Evolutionary conservation across 2,888 invertebrate genomes (phyloP).

Genomic region (Congeria kusceri): DNA sequence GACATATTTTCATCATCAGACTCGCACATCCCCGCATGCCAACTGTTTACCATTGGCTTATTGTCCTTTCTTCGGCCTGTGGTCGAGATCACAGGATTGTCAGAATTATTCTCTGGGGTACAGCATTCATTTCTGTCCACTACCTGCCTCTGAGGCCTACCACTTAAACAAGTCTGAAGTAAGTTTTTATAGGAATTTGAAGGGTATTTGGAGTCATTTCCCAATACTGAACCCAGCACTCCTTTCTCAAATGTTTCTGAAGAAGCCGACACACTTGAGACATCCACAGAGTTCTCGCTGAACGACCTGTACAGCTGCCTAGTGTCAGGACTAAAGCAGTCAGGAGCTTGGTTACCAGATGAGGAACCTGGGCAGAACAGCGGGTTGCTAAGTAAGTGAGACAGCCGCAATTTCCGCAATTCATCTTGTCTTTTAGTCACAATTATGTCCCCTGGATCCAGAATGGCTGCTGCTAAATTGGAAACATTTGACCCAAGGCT

Average conservation of each 20-base stretch:
- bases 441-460: conserved; percentile 54
- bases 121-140: not conserved
- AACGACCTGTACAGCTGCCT: conserved; percentile 24
- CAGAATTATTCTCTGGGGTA: not conserved
- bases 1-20: conserved; percentile 50
- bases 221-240: conserved; percentile 44
- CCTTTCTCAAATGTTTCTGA: conserved; percentile 65
- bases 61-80: not conserved
- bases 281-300: conserved; percentile 59
- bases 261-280: conserved; percentile 75
- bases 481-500: conserved; percentile 17
- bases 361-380: not conserved
- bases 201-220: conserved; percentile 74
- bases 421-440: conserved; percentile 54
- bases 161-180: conserved; percentile 17
- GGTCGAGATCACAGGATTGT: not conserved
- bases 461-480: conserved; percentile 25
- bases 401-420: conserved; percentile 53
- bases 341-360: not conserved
- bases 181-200: conserved; percentile 50
- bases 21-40: conserved; percentile 43
- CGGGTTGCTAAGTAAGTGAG: conserved; percentile 55
- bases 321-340: not conserved
- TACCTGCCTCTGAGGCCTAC: not conserved
- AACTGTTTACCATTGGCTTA: conserved; percentile 51